Evolutionary conservation across 2,888 invertebrate species (phyloP).

Genomic region (Yponomeuta evonymella): DNA sequence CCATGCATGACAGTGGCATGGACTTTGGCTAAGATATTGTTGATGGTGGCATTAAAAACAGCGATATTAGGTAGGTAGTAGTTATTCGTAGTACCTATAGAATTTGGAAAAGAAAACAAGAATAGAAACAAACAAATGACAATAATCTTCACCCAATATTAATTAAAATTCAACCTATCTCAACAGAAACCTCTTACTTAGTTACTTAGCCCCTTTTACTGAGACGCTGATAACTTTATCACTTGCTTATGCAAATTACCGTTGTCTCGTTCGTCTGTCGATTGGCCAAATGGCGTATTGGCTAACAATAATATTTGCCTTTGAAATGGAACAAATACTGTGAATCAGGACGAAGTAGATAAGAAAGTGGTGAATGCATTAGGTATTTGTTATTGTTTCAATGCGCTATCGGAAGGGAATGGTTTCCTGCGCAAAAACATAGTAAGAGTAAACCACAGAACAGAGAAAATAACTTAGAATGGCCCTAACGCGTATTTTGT

Average conservation of each 20-base stretch:
- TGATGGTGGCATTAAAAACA: too few species aligned
- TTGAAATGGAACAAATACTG: conserved; percentile 18
- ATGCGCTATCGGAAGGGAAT: not conserved
- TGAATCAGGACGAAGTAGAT: conserved; percentile 10
- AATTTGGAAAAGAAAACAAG: too few species aligned
- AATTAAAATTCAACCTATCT: conserved; percentile 38
- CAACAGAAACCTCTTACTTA: conserved; percentile 39
- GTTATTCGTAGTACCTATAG: too few species aligned
- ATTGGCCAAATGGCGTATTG: conserved; percentile 62
- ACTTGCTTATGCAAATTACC: conserved; percentile 53
- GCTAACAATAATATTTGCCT: conserved; percentile 29
- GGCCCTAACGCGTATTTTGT: too few species aligned
- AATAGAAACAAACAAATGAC: not conserved
- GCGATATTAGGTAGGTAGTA: too few species aligned
- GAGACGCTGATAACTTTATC: conserved; percentile 53
- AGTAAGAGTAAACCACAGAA: not conserved
- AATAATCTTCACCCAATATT: not conserved
- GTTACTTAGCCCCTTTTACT: conserved; percentile 36
- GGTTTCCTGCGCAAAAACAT: not conserved
- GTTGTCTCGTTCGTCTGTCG: conserved; percentile 33
- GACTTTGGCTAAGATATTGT: too few species aligned
- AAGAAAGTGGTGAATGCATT: not conserved
- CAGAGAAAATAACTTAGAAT: too few species aligned
- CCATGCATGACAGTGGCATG: too few species aligned
- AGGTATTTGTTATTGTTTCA: not conserved